Evolutionary conservation across 23 tunicate genomes (phyloP).

Genomic region (Trididemnum clinides): DNA sequence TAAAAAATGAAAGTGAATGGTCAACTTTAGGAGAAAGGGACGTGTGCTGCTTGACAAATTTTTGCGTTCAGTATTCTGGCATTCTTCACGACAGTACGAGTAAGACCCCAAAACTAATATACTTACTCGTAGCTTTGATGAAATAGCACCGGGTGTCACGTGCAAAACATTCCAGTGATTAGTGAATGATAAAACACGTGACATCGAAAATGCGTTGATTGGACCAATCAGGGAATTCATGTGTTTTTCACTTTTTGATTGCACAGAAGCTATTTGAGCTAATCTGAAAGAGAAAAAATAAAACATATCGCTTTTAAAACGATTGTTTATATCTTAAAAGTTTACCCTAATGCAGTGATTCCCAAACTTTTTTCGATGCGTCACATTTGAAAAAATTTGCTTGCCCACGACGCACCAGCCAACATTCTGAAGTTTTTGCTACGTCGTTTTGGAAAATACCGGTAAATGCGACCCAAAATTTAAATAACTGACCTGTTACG

Average conservation of each 20-base stretch:
- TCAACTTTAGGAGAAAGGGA: too few species aligned
- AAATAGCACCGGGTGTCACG: conserved; percentile 68
- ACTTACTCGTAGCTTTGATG: conserved; percentile 63
- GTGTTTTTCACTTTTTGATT: conserved; percentile 48
- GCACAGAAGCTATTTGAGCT: conserved; percentile 69
- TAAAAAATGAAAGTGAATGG: too few species aligned
- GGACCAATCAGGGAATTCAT: conserved; percentile 82
- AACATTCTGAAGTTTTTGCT: too few species aligned
- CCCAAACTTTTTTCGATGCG: neutral
- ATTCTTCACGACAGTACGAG: too few species aligned
- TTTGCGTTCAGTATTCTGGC: too few species aligned
- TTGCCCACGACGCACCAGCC: too few species aligned
- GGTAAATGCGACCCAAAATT: too few species aligned
- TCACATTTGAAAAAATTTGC: too few species aligned
- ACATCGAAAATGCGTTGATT: conserved; percentile 68
- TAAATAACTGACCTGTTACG: too few species aligned
- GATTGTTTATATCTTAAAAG: neutral
- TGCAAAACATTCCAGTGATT: conserved; percentile 73
- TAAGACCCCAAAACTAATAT: too few species aligned
- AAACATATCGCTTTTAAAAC: neutral
- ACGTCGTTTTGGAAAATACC: too few species aligned
- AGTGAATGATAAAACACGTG: conserved; percentile 63
- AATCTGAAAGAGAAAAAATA: conserved; percentile 29
- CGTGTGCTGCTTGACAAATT: too few species aligned
- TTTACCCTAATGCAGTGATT: neutral